Conservation (phyloP, 2,797 vertebrate species). For the Nannoperca obscura region DNA sequence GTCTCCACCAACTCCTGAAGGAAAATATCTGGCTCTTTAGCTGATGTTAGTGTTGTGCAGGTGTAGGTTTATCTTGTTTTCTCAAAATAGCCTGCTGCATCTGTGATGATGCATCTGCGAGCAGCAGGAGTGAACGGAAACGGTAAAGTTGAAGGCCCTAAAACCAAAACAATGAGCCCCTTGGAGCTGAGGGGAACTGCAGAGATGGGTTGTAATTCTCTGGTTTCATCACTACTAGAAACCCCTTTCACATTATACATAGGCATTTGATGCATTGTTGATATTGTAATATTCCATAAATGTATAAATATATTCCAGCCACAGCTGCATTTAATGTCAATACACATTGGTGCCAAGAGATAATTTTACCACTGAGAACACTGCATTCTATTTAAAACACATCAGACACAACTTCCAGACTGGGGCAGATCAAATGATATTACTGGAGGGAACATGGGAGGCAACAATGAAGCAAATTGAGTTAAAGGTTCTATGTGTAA, state of each 20-base stretch:
- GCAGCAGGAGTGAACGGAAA: background rate
- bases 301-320: background rate
- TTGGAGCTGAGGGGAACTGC: conserved; percentile 3
- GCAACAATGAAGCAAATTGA: conserved; percentile 63
- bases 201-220: conserved; percentile 19
- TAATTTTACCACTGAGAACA: conserved; percentile 23
- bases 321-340: conserved; percentile 38
- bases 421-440: conserved; percentile 56
- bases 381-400: conserved; percentile 50
- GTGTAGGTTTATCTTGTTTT: background rate
- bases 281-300: background rate
- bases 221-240: conserved; percentile 7
- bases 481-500: conserved; percentile 63
- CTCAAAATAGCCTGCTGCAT: background rate
- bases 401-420: conserved; percentile 56
- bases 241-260: conserved; percentile 9
- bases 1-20: background rate
- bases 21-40: background rate
- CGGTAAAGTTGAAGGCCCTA: background rate
- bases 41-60: background rate
- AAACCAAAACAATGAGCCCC: conserved; percentile 8
- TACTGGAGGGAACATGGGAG: conserved; percentile 54
- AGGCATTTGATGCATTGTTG: conserved; percentile 13
- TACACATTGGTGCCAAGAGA: conserved; percentile 29
- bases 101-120: background rate